A percentile compares a stretch with the other conserved stretches of the same genome.
Conservation (phyloP, 53 echinoderm and acorn worm genomes). For the Holothuria leucospilota region DNA sequence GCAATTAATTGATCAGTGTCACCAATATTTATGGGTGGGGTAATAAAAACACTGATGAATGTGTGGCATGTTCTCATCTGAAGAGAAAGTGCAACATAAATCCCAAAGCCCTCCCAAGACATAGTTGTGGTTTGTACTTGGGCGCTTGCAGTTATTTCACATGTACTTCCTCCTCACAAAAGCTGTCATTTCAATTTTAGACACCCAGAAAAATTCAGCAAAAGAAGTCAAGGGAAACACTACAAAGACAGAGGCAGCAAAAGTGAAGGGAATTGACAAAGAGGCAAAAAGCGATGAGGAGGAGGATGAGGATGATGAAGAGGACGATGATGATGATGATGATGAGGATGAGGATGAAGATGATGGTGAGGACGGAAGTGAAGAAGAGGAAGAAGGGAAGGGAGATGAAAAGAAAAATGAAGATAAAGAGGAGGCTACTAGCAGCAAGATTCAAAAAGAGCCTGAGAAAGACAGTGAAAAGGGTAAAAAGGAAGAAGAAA, state of each 20-base stretch:
- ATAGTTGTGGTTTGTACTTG: too few species aligned
- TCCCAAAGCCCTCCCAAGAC: too few species aligned
- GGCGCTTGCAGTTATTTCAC: too few species aligned
- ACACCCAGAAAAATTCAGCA: not conserved
- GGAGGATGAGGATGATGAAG: slow-evolving; percentile 25
- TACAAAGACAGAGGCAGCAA: not conserved
- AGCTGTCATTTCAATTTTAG: not conserved
- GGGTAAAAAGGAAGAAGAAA: slow-evolving; percentile 9
- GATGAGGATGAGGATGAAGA: slow-evolving; percentile 61
- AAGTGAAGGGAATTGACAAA: slow-evolving; percentile 23
- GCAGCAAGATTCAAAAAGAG: not conserved
- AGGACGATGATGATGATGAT: slow-evolving; percentile 28
- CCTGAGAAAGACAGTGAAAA: slow-evolving; percentile 11
- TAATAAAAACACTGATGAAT: too few species aligned
- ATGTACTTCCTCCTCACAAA: too few species aligned
- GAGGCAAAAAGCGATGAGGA: slow-evolving; percentile 14
- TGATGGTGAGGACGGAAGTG: slow-evolving; percentile 27
- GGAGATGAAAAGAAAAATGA: not conserved
- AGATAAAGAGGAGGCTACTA: not conserved
- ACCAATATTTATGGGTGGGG: too few species aligned
- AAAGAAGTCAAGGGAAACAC: not conserved
- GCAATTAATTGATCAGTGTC: too few species aligned
- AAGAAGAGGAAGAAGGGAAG: slow-evolving; percentile 1
- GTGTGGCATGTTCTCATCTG: too few species aligned
- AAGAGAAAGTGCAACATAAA: too few species aligned